A percentile compares a stretch with the other conserved stretches of the same genome.
Conservation (phyloP, 2,888 invertebrate species). For the Yponomeuta plumbellus region DNA sequence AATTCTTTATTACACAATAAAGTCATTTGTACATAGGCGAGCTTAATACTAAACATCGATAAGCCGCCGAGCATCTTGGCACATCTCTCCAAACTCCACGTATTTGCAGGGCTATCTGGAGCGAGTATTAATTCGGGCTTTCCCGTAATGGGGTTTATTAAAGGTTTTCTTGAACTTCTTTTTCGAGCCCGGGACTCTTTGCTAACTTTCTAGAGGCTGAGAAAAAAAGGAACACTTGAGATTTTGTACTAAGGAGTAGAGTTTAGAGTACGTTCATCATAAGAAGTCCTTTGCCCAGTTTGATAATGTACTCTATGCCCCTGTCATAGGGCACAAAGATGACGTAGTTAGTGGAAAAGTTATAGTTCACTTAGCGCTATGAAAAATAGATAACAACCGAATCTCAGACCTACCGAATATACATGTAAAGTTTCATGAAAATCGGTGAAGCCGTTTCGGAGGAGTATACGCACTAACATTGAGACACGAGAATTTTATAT, state of each 20-base stretch:
- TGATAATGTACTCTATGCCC: too few relatives aligned
- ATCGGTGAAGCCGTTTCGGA: too few relatives aligned
- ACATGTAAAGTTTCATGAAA: too few relatives aligned
- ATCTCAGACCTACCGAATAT: too few relatives aligned
- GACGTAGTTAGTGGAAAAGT: not conserved
- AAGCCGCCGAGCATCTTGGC: not conserved
- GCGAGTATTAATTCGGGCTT: constrained; percentile 46
- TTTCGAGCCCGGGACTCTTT: not conserved
- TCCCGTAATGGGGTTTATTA: constrained; percentile 54
- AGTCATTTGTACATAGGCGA: not conserved
- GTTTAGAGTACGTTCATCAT: too few relatives aligned
- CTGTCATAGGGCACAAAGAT: too few relatives aligned
- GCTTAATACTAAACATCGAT: constrained; percentile 24
- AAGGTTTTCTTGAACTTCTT: constrained; percentile 39
- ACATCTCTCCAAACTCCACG: constrained; percentile 28
- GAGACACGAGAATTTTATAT: too few relatives aligned
- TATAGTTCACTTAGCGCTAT: too few relatives aligned
- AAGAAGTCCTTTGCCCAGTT: too few relatives aligned
- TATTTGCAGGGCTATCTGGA: constrained; percentile 32
- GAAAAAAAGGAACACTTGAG: not conserved
- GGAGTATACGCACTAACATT: too few relatives aligned
- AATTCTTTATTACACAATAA: too few relatives aligned
- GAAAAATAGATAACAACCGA: too few relatives aligned
- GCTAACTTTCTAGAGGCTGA: not conserved
- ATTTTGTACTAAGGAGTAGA: not conserved